Percentiles rank a stretch among this genome's conserved stretches.
Conservation (phyloP, 2,888 invertebrate genomes). For the Nemotelus nigrinus region DNA sequence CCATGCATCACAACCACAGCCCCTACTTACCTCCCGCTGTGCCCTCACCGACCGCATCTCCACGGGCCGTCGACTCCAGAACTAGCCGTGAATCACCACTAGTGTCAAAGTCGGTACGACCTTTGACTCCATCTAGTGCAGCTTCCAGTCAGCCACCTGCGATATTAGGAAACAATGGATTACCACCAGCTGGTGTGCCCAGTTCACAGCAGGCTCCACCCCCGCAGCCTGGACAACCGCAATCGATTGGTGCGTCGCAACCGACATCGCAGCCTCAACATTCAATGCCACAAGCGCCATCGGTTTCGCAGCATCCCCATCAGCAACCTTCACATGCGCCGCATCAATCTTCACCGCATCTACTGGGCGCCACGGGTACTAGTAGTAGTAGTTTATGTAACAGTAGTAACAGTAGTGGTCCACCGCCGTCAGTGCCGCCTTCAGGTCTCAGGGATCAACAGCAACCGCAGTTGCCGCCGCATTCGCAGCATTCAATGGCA, state of each 20-base stretch:
- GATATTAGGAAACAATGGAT: slow-evolving; percentile 51
- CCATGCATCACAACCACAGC: slow-evolving; percentile 76
- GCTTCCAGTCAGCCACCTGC: slow-evolving; percentile 45
- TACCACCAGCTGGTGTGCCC: slow-evolving; percentile 51
- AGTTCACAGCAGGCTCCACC: slow-evolving; percentile 25
- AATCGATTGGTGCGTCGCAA: not conserved
- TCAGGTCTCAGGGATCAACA: slow-evolving; percentile 53
- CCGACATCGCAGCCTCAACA: slow-evolving; percentile 1
- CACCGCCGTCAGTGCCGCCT: slow-evolving; percentile 52
- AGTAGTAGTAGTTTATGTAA: slow-evolving; percentile 49
- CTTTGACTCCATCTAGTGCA: slow-evolving; percentile 54
- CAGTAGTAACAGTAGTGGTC: slow-evolving; percentile 51
- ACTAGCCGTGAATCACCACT: slow-evolving; percentile 56
- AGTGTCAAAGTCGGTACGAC: slow-evolving; percentile 55
- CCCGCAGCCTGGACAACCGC: not conserved
- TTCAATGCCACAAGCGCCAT: slow-evolving; percentile 43
- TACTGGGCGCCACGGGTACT: slow-evolving; percentile 48
- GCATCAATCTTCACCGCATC: slow-evolving; percentile 55
- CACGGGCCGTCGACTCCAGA: slow-evolving; percentile 70
- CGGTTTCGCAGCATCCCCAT: slow-evolving; percentile 47
- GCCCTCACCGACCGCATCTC: slow-evolving; percentile 72
- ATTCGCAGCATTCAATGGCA: slow-evolving; percentile 56
- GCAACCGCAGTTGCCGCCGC: slow-evolving; percentile 57
- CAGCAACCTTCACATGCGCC: slow-evolving; percentile 48
- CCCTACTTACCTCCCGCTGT: slow-evolving; percentile 74